A percentile compares a stretch with the other conserved stretches of the same genome.
These are phyloP conservation scores for Ciconia boyciana DNA, from an alignment of 2,113 vertebrate genomes.

Conservation along the genomic window DNA sequence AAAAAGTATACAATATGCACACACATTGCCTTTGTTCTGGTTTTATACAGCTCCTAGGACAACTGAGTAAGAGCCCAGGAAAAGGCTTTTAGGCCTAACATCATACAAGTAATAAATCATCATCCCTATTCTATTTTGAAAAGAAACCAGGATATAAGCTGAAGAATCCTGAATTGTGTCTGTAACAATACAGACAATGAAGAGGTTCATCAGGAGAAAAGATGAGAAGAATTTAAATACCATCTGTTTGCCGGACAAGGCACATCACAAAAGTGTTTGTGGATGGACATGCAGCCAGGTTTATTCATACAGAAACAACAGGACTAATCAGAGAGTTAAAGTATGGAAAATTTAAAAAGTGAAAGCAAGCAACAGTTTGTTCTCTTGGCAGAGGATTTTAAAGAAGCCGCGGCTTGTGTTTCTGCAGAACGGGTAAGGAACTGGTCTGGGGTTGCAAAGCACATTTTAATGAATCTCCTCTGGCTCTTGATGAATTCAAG, in stretches of 20 bases:
- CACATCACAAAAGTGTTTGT: not conserved
- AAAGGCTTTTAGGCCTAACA: not conserved
- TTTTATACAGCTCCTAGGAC: not conserved
- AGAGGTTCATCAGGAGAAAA: not conserved
- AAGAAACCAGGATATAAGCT: not conserved
- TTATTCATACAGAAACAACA: not conserved
- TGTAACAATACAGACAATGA: not conserved
- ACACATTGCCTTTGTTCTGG: not conserved
- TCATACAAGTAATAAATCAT: not conserved
- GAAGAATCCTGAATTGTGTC: not conserved
- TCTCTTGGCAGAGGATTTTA: not conserved
- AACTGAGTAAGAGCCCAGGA: not conserved
- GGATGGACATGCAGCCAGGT: not conserved
- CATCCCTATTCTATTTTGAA: not conserved
- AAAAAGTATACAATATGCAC: not conserved
- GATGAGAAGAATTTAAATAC: not conserved
- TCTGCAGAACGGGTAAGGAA: not conserved
- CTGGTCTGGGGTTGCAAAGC: not conserved
- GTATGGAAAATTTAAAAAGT: not conserved
- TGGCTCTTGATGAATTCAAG: not conserved
- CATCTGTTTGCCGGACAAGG: not conserved
- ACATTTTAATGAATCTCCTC: not conserved
- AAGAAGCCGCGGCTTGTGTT: not conserved
- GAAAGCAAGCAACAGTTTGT: not conserved
- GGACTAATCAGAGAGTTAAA: not conserved